Conservation (phyloP, 2,888 invertebrate species). For the Pollenia amentaria region DNA sequence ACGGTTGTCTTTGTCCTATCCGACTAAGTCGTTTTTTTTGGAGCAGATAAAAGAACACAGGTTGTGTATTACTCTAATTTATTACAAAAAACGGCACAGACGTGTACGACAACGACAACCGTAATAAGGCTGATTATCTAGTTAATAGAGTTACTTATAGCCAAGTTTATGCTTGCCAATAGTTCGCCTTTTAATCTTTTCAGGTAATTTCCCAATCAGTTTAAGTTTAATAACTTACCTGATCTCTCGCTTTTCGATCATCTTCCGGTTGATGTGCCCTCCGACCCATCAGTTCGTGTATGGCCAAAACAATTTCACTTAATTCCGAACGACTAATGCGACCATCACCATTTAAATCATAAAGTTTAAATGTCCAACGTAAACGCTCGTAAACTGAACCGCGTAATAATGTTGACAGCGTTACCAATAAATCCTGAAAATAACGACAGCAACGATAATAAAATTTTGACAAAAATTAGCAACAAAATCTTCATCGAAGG, state of each 20-base stretch:
- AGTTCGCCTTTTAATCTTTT: too few species aligned
- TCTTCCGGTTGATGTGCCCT: slow-evolving; percentile 91
- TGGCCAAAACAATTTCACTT: slow-evolving; percentile 93
- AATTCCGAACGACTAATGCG: slow-evolving; percentile 96
- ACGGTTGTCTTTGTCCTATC: too few species aligned
- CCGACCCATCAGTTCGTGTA: slow-evolving; percentile 95
- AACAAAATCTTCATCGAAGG: neutral
- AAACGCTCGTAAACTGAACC: slow-evolving; percentile 97
- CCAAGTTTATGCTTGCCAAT: too few species aligned
- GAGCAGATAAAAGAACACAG: too few species aligned
- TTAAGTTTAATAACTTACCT: slow-evolving; percentile 84
- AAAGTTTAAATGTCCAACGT: slow-evolving; percentile 98
- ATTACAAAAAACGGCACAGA: too few species aligned
- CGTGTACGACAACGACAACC: too few species aligned
- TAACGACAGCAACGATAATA: slow-evolving; percentile 64
- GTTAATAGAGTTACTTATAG: too few species aligned
- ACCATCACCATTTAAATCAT: slow-evolving; percentile 98
- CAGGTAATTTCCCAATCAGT: too few species aligned
- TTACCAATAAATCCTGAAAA: slow-evolving; percentile 95
- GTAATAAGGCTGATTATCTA: too few species aligned
- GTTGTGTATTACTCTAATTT: too few species aligned
- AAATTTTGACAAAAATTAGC: slow-evolving; percentile 6
- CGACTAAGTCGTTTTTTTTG: too few species aligned
- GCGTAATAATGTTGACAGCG: slow-evolving; percentile 94
- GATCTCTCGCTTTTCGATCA: slow-evolving; percentile 93